Evolutionary conservation across 2,113 vertebrate species (phyloP).

Genomic region (Hoplias malabaricus): DNA sequence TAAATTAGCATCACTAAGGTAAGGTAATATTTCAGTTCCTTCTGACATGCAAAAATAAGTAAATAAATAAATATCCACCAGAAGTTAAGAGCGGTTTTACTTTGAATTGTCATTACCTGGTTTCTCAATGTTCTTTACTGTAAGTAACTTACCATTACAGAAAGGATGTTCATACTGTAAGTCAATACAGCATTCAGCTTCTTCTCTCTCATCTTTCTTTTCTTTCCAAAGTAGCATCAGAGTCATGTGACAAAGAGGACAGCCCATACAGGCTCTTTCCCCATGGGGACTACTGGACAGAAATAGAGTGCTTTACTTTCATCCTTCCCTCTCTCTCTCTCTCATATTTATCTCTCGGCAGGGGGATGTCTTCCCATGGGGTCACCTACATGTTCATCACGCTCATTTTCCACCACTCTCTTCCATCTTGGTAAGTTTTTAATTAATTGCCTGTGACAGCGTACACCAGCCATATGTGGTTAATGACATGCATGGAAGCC

Average conservation of each 20-base stretch:
- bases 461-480: not conserved
- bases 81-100: too few species aligned
- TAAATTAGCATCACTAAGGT: too few species aligned
- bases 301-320: constrained; percentile 19
- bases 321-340: constrained; percentile 18
- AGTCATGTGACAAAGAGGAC: constrained; percentile 14
- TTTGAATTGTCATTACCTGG: too few species aligned
- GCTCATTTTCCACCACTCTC: not conserved
- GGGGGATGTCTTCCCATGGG: not conserved
- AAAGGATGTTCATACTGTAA: not conserved
- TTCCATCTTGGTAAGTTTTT: not conserved
- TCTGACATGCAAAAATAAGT: too few species aligned
- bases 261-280: not conserved
- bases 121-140: too few species aligned
- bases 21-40: too few species aligned
- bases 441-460: not conserved
- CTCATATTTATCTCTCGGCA: not conserved
- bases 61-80: too few species aligned
- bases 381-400: not conserved
- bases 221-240: constrained; percentile 10
- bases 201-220: not conserved
- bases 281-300: constrained; percentile 3
- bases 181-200: not conserved
- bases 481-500: not conserved
- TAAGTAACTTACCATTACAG: not conserved